Percentiles rank a stretch among this genome's conserved stretches.
phyloP scores from a whole-genome alignment of 2,797 vertebrate genomes.

The Anguilla marmorata region DNA sequence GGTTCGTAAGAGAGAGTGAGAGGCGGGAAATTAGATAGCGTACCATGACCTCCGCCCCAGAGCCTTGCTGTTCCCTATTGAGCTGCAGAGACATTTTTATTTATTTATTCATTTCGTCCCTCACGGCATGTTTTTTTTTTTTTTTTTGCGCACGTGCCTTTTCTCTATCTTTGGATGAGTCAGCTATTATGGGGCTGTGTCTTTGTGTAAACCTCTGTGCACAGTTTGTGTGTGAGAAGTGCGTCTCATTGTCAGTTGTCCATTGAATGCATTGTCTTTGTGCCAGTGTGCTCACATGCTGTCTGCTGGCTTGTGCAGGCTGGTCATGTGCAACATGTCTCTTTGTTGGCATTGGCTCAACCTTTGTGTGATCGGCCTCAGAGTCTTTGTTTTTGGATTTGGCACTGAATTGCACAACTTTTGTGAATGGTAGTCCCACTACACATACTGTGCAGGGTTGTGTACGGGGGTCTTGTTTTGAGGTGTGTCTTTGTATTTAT shows the following conservation, averaged over 20 bases:
- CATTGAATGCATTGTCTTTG: not conserved
- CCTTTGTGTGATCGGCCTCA: not conserved
- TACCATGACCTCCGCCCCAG: not conserved
- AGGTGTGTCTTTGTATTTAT: not conserved
- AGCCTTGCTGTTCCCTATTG: not conserved
- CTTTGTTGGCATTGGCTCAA: not conserved
- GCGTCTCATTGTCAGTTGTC: not conserved
- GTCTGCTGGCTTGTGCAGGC: not conserved
- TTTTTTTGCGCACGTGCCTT: not conserved
- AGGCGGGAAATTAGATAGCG: not conserved
- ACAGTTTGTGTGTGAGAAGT: slow-evolving; percentile 7
- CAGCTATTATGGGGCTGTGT: not conserved
- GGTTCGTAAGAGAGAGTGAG: not conserved
- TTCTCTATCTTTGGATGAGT: not conserved
- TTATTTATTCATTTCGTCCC: not conserved
- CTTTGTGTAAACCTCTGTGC: not conserved
- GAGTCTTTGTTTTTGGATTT: not conserved
- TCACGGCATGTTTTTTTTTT: not conserved
- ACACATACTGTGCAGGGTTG: not conserved
- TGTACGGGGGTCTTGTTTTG: not conserved
- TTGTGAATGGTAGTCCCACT: not conserved
- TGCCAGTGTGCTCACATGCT: not conserved
- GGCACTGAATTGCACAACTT: not conserved
- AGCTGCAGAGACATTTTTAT: not conserved
- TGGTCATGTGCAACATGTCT: not conserved